Conservation (phyloP, 2,888 invertebrate genomes). For the Brachylomia viminalis region DNA sequence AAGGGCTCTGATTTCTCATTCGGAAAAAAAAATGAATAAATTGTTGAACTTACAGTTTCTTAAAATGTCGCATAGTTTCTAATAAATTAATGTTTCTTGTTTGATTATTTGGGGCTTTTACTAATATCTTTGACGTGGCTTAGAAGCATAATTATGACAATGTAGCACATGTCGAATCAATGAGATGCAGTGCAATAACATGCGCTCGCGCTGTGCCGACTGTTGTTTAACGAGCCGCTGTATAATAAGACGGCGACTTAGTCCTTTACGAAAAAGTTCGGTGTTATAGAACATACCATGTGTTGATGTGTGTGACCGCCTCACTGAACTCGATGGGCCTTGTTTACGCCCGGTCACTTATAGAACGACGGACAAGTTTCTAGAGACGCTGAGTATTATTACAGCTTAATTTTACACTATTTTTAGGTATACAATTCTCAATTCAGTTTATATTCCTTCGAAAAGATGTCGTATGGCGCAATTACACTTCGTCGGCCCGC, state of each 20-base stretch:
- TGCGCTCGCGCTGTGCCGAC: background rate
- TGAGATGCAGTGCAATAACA: background rate
- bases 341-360: background rate
- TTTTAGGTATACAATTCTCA: background rate
- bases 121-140: conserved; percentile 14
- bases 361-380: background rate
- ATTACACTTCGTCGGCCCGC: background rate
- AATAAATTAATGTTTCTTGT: conserved; percentile 54
- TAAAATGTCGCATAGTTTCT: conserved; percentile 71
- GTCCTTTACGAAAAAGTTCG: background rate
- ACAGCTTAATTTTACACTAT: background rate
- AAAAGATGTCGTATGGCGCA: background rate
- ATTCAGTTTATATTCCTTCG: background rate
- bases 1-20: conserved; percentile 79
- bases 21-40: conserved; percentile 33
- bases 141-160: background rate
- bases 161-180: background rate
- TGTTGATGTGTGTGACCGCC: too few species aligned
- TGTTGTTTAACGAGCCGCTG: background rate
- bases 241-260: too few species aligned
- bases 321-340: too few species aligned
- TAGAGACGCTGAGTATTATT: background rate
- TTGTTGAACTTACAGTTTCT: conserved; percentile 15
- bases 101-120: conserved; percentile 29
- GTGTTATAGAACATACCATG: background rate